These are phyloP conservation scores for Crepidodera aurea DNA, from an alignment of 2,888 invertebrate genomes.

Conservation along the genomic window DNA sequence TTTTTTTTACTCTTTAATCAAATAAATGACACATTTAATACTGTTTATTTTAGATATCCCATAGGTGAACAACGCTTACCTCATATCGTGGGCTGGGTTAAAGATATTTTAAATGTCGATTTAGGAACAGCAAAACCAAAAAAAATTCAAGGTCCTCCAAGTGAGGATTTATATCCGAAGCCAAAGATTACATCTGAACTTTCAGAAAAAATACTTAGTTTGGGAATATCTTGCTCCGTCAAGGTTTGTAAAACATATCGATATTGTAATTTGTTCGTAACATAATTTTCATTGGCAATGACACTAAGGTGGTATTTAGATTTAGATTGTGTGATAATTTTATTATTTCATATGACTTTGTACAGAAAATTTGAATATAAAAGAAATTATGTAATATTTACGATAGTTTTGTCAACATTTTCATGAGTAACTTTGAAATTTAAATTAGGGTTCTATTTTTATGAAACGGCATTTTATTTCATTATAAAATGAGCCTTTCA, in stretches of 20 bases:
- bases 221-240: conserved; percentile 69
- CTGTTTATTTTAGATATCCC: conserved; percentile 68
- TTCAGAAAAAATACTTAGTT: conserved; percentile 65
- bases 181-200: conserved; percentile 71
- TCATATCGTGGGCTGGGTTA: conserved; percentile 82
- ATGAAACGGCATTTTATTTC: too few species aligned
- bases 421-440: too few species aligned
- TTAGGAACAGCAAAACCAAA: conserved; percentile 60
- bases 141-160: conserved; percentile 66
- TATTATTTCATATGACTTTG: too few species aligned
- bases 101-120: conserved; percentile 74
- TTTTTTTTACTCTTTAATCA: not conserved
- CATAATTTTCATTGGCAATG: too few species aligned
- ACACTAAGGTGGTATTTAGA: too few species aligned
- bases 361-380: too few species aligned
- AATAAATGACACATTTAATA: not conserved
- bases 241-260: conserved; percentile 68
- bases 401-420: too few species aligned
- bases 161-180: conserved; percentile 68
- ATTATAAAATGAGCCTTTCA: too few species aligned
- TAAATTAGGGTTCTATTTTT: too few species aligned
- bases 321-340: too few species aligned
- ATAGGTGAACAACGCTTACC: conserved; percentile 79
- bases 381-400: too few species aligned
- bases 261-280: too few species aligned